Evolutionary conservation across 2,797 vertebrate species (phyloP), one percentile per base, ranked within the genome.

Genomic region (Alectoris magna): DNA sequence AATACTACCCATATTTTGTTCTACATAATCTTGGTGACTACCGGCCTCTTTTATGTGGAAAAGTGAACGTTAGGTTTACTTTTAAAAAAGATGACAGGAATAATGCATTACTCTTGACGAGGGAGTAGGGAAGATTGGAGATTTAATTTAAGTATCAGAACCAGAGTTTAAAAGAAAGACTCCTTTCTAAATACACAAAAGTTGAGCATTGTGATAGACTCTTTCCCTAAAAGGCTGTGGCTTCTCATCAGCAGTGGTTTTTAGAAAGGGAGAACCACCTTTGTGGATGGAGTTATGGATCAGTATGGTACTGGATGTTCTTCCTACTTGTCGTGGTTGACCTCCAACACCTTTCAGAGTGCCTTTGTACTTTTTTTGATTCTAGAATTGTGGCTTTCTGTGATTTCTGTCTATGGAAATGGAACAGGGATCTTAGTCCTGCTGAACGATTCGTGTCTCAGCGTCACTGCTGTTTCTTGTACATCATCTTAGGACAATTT

Each of bases 1-100:
- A 0, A 1, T 7, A n/a, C 11, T 74, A 8, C 8, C 1, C 6
- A 0, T 38, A n/a, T 69, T 91, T 90, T 56, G 14, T 18, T 73
- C 87, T 66, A 85, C 46, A 56, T 59, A 41, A 86, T 62, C 11
- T 78, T 5, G 3, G 41, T 91, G 51, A 36, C 44, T 55, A 26
- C 11, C 38, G 55, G 10, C 16, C 77, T 14, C 34, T 94, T 27
- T 68, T 38, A 43, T 73, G 27, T 85, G 14, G 60, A 78, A 87
- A 75, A 16, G 4, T n/a, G 64, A 66, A 66, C 5, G 2, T 85
- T 29, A 43, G 17, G 14, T 90, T 76, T 34, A n/a, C n/a, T 77
- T 71, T 23, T 70, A 56, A 86, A 90, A 39, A 81, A 84, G 39
- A 46, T 36, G 13, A 38, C 17, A 70, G 67, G 53, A 64, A 36